Evolutionary conservation across 2,113 vertebrate genomes (phyloP), one percentile per base, ranked within the genome.

Genomic region (Zosterops pallidus): DNA sequence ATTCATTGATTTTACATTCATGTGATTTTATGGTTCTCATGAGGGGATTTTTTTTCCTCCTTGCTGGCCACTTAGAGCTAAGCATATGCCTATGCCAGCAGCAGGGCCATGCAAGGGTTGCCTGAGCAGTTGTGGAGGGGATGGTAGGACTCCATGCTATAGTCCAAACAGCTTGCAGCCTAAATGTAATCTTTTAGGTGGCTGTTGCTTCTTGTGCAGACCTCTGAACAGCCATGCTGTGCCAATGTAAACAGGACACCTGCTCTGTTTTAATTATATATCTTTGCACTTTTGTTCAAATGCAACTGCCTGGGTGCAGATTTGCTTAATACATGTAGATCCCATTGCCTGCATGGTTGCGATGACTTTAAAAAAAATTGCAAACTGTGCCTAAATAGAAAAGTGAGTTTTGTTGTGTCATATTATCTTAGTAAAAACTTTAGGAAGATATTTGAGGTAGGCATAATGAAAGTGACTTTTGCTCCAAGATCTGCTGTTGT

Each of bases 251-350:
- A 64, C 44, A 50, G 39, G 39, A 24, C 7, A 29, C 12, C 25
- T 0, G 3, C 29, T 71, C 42, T 18, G 14, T 55, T n/a, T 20
- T 25, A 16, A 29, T 2, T 0, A 18, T 4, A 0, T 5, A 5
- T 28, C 3, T 1, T 47, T 29, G 9, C 6, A 16, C 46, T 31
- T 26, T 59, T 31, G 39, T 35, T 42, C 28, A 33, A 25, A 42
- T 25, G 9, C 13, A 67, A 6, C 10, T 15, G 29, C 16, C 4
- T 44, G 26, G 2, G 6, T 18, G 21, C 31, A 26, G 9, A 44
- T 71, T 55, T 15, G 18, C 49, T 55, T 29, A 41, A 19, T 33
- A 3, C 3, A 2, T 3, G 10, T 0, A 2, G 21, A 25, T 35
- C 16, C 14, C 8, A 4, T 55, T 69, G 21, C 9, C 72, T 52